Conservation (phyloP, 2,888 invertebrate species). For the Drosophila nr. perissopoda region DNA sequence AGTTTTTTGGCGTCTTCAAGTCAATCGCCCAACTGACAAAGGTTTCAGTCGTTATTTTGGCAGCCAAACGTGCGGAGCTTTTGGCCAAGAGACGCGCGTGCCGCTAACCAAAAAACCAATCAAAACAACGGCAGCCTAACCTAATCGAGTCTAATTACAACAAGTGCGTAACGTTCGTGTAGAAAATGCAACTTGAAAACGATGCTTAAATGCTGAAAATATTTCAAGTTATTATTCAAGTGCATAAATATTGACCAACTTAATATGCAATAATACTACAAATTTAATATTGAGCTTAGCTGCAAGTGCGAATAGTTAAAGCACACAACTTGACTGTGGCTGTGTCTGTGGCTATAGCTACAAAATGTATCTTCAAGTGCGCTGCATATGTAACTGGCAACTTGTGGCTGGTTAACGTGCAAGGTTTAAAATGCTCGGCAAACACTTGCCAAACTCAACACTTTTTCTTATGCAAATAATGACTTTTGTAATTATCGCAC, state of each 20-base stretch:
- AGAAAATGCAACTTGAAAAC: neutral
- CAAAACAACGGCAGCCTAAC: neutral
- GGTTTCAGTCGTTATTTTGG: slow-evolving; percentile 79
- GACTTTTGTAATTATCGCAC: slow-evolving; percentile 63
- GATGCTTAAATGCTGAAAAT: neutral
- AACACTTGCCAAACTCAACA: slow-evolving; percentile 51
- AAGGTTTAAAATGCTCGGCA: slow-evolving; percentile 46
- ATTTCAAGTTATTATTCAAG: slow-evolving; percentile 4
- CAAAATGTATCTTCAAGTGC: slow-evolving; percentile 49
- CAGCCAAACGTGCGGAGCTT: slow-evolving; percentile 75
- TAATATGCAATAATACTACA: slow-evolving; percentile 1
- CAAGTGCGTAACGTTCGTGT: slow-evolving; percentile 41
- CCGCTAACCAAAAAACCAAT: neutral
- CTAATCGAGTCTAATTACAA: slow-evolving; percentile 16
- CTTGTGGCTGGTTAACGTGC: slow-evolving; percentile 28
- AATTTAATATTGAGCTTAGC: neutral
- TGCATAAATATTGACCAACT: slow-evolving; percentile 9
- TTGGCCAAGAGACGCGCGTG: slow-evolving; percentile 47
- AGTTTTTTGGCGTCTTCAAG: slow-evolving; percentile 65
- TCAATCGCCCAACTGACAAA: slow-evolving; percentile 56
- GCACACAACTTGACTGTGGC: slow-evolving; percentile 1
- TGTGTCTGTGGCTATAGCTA: slow-evolving; percentile 13
- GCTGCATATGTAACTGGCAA: slow-evolving; percentile 15
- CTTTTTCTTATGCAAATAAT: slow-evolving; percentile 67
- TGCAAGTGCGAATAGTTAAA: slow-evolving; percentile 22